phyloP scores from a whole-genome alignment of 1,140 invertebrate genomes.

The Camponotus vicinus region DNA sequence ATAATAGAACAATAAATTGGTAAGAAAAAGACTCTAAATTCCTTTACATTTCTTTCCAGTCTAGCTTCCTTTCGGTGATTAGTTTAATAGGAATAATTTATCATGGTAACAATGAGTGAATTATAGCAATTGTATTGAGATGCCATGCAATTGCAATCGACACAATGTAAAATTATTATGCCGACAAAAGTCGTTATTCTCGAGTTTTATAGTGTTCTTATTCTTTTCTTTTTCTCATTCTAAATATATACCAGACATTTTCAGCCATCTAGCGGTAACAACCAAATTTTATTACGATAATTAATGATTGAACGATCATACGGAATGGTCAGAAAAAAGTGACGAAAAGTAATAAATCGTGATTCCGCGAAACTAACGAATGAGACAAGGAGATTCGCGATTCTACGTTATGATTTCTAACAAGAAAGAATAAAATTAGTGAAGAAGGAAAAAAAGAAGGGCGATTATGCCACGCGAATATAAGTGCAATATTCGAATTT shows the following conservation, averaged over 20 bases:
- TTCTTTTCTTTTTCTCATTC: constrained; percentile 55
- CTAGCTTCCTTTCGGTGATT: neutral
- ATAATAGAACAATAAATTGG: constrained; percentile 8
- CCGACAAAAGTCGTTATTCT: constrained; percentile 33
- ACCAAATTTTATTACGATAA: neutral
- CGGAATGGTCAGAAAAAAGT: neutral
- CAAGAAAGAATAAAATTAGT: neutral
- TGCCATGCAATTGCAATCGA: constrained; percentile 30
- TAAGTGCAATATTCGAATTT: constrained; percentile 32
- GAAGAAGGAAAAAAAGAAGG: constrained; percentile 48
- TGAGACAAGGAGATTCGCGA: neutral
- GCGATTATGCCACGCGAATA: constrained; percentile 34
- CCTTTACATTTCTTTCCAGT: neutral
- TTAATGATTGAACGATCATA: neutral
- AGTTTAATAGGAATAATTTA: constrained; percentile 25
- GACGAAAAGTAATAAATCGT: constrained; percentile 4
- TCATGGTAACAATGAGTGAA: constrained; percentile 9
- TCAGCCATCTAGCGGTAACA: neutral
- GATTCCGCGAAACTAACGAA: neutral
- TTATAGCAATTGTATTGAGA: constrained; percentile 31
- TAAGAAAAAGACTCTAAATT: neutral
- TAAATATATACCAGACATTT: neutral
- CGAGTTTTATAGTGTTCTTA: neutral
- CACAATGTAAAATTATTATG: constrained; percentile 3
- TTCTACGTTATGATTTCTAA: neutral